Conservation (phyloP, 2,797 vertebrate genomes). For the Ctenochaetus hawaiiensis region DNA sequence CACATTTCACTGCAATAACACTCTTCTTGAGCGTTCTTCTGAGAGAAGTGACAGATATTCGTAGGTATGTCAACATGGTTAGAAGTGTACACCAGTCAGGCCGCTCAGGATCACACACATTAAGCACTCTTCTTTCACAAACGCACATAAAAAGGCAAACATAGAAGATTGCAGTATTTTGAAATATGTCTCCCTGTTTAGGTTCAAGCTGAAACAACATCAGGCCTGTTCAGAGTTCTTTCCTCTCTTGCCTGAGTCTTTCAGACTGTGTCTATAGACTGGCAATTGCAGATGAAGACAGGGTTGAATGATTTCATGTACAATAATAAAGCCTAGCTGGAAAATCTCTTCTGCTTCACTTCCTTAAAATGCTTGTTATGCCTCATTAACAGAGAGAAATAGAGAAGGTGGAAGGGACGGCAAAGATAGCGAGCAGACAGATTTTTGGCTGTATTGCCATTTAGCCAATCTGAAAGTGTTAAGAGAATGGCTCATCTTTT, state of each 20-base stretch:
- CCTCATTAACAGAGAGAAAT: slow-evolving; percentile 42
- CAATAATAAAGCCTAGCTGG: slow-evolving; percentile 21
- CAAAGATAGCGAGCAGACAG: slow-evolving; percentile 50
- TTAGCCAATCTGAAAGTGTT: slow-evolving; percentile 43
- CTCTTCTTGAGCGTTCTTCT: slow-evolving; percentile 36
- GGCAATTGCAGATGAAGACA: slow-evolving; percentile 13
- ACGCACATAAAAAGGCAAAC: slow-evolving; percentile 46
- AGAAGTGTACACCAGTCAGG: slow-evolving; percentile 50
- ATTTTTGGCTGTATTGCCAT: slow-evolving; percentile 49
- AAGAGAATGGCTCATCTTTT: slow-evolving; percentile 44
- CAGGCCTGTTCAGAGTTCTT: slow-evolving; percentile 43
- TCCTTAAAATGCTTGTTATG: slow-evolving; percentile 12
- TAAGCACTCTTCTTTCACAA: slow-evolving; percentile 39
- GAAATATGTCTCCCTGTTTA: slow-evolving; percentile 51
- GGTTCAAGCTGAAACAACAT: slow-evolving; percentile 67
- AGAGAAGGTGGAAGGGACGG: slow-evolving; percentile 35
- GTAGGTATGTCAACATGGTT: slow-evolving; percentile 73
- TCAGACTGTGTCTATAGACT: slow-evolving; percentile 1
- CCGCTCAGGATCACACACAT: slow-evolving; percentile 50
- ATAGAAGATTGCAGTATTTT: slow-evolving; percentile 47
- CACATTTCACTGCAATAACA: slow-evolving; percentile 75
- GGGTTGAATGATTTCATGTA: slow-evolving; percentile 33
- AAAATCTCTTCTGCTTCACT: slow-evolving; percentile 14
- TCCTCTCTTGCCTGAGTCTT: slow-evolving; percentile 27
- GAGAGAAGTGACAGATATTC: slow-evolving; percentile 74